Evolutionary conservation across 2,888 invertebrate species (phyloP).

Genomic region (Chrysina gloriosa): DNA sequence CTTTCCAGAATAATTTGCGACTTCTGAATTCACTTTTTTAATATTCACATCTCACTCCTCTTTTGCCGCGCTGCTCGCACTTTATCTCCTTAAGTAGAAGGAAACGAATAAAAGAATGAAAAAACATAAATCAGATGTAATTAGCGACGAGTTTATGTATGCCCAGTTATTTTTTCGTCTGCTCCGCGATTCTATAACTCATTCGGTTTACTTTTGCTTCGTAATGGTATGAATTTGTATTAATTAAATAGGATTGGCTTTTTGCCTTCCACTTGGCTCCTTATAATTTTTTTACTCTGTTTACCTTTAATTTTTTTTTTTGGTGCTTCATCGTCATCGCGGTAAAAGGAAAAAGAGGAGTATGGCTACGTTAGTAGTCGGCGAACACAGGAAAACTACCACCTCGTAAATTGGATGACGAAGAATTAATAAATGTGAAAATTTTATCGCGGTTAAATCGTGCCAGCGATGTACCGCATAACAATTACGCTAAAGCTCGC

Average conservation of each 20-base stretch:
- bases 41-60: not conserved
- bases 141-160: conserved; percentile 12
- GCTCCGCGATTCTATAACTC: conserved; percentile 14
- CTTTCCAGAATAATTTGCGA: conserved; percentile 8
- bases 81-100: not conserved
- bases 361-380: not conserved
- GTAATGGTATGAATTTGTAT: conserved; percentile 37
- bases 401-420: conserved; percentile 7
- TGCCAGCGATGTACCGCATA: not conserved
- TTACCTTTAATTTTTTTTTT: not conserved
- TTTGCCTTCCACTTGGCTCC: conserved; percentile 20
- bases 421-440: conserved; percentile 26
- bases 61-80: not conserved
- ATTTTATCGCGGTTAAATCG: conserved; percentile 4
- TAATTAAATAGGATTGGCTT: conserved; percentile 32
- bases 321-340: not conserved
- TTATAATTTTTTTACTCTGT: not conserved
- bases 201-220: conserved; percentile 16
- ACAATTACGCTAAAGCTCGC: not conserved
- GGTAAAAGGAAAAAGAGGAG: not conserved
- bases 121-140: conserved; percentile 7
- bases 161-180: not conserved
- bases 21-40: not conserved
- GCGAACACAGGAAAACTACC: conserved; percentile 5
- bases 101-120: conserved; percentile 1